Percentiles rank a stretch among this genome's conserved stretches.
These are phyloP conservation scores for Hoplodrina blanda DNA, from an alignment of 2,888 invertebrate species.

Conservation along the genomic window DNA sequence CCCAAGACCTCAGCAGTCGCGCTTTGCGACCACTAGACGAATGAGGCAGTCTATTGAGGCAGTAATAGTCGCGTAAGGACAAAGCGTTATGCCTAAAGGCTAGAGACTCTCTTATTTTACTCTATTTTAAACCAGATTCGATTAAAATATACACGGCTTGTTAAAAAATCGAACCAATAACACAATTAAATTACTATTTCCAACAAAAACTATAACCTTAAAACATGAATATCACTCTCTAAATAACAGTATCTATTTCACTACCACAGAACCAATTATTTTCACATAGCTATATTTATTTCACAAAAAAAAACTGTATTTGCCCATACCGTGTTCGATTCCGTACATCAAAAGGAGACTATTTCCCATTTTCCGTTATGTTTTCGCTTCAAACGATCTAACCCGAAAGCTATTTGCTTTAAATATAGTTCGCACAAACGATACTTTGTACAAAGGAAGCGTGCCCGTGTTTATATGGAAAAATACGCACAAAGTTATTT, in stretches of 20 bases:
- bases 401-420: constrained; percentile 64
- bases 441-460: constrained; percentile 48
- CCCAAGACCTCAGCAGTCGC: no score
- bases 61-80: no score
- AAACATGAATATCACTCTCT: no score
- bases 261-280: background rate
- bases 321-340: constrained; percentile 43
- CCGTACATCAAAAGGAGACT: constrained; percentile 54
- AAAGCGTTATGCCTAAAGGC: no score
- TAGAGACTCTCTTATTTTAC: no score
- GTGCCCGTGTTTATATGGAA: constrained; percentile 20
- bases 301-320: constrained; percentile 31
- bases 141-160: no score
- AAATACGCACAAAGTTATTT: constrained; percentile 22
- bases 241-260: background rate
- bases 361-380: constrained; percentile 52
- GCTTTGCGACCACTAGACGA: no score
- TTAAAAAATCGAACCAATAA: background rate
- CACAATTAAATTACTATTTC: background rate
- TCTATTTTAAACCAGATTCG: no score
- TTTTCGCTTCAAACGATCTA: constrained; percentile 50
- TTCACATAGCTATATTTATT: background rate
- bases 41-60: no score
- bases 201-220: background rate
- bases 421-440: constrained; percentile 61